Percentiles rank a stretch among this genome's conserved stretches.
phyloP scores from a whole-genome alignment of 2,797 vertebrate species.

The Enteromius trimaculatus region DNA sequence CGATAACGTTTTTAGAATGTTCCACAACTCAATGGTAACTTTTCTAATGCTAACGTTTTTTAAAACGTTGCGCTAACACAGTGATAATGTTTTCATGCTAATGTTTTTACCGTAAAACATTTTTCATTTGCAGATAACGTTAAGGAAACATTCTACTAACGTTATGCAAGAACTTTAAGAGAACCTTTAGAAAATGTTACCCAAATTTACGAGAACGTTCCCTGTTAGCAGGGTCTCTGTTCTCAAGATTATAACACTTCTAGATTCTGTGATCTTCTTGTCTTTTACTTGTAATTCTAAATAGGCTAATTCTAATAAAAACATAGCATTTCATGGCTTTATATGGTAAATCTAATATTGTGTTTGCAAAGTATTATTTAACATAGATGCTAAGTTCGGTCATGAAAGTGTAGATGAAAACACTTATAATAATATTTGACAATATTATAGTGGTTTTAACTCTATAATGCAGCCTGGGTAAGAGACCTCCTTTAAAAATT shows the following conservation, averaged over 20 bases:
- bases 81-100: no score
- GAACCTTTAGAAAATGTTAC: no score
- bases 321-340: neutral
- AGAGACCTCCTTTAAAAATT: neutral
- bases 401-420: neutral
- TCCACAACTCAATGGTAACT: no score
- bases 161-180: no score
- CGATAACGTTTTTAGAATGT: no score
- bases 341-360: neutral
- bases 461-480: neutral
- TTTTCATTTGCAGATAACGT: no score
- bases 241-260: neutral
- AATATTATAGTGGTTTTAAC: neutral
- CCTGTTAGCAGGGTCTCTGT: neutral
- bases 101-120: no score
- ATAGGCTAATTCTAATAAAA: neutral
- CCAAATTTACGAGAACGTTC: no score
- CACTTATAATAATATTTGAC: neutral
- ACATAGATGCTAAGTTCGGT: neutral
- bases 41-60: no score
- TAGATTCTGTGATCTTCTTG: neutral
- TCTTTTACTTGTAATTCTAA: neutral
- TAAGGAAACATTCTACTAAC: no score
- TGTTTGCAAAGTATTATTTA: neutral
- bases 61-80: no score